Percentiles rank a stretch among this genome's conserved stretches.
phyloP scores from a whole-genome alignment of 2,113 vertebrate species.

The Sylvietta virens region DNA sequence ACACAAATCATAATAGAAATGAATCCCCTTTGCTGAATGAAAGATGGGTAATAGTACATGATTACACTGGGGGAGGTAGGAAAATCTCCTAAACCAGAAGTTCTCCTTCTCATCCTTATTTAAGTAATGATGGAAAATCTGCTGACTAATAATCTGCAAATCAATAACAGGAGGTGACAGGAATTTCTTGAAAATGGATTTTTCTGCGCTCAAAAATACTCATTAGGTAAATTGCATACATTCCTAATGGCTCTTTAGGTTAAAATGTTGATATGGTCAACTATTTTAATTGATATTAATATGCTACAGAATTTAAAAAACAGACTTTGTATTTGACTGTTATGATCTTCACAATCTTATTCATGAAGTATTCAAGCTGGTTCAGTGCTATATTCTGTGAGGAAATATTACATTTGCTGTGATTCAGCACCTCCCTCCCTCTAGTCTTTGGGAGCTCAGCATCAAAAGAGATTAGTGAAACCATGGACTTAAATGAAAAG shows the following conservation, averaged over 20 bases:
- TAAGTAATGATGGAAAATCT: background rate
- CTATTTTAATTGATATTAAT: constrained; percentile 22
- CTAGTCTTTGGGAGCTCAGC: background rate
- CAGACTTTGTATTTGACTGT: constrained; percentile 23
- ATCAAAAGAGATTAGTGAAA: background rate
- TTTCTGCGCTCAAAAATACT: background rate
- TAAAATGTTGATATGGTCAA: background rate
- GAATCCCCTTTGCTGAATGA: background rate
- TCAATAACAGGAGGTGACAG: background rate
- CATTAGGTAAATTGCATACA: background rate
- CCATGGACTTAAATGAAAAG: background rate
- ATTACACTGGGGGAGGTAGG: background rate
- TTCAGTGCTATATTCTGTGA: background rate
- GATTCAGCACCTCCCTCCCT: constrained; percentile 6
- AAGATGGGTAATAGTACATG: background rate
- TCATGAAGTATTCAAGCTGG: constrained; percentile 14
- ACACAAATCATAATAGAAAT: background rate
- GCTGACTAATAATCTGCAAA: constrained; percentile 13
- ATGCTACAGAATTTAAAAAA: background rate
- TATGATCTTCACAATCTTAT: background rate
- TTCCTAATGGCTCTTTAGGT: background rate
- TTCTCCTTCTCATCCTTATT: background rate
- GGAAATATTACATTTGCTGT: constrained; percentile 9
- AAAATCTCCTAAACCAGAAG: background rate
- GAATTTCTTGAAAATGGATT: background rate